Evolutionary conservation across 1,140 invertebrate species (phyloP).

Genomic region (Vanessa atalanta): DNA sequence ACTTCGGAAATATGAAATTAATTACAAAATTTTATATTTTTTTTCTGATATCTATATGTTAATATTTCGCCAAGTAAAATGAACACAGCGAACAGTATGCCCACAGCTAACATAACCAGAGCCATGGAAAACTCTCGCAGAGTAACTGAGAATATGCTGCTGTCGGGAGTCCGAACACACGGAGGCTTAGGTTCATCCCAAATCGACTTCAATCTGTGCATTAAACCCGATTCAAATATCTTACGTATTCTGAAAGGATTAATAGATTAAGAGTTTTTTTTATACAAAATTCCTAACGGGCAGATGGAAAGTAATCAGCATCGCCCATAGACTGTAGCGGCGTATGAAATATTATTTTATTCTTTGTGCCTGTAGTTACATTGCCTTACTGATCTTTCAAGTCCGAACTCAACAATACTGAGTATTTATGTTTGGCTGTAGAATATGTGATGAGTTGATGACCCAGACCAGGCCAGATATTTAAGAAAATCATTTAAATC

Average conservation of each 20-base stretch:
- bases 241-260: conserved; percentile 70
- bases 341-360: too few species aligned
- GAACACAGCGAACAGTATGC: conserved; percentile 62
- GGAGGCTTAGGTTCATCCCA: conserved; percentile 80
- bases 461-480: too few species aligned
- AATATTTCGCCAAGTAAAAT: conserved; percentile 72
- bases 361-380: too few species aligned
- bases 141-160: conserved; percentile 75
- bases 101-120: conserved; percentile 69
- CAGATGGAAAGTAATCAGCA: too few species aligned
- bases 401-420: too few species aligned
- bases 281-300: too few species aligned
- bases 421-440: too few species aligned
- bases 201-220: conserved; percentile 70
- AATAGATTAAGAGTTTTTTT: too few species aligned
- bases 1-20: background rate
- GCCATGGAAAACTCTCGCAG: conserved; percentile 75
- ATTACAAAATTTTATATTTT: conserved; percentile 26
- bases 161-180: conserved; percentile 77
- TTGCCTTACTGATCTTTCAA: too few species aligned
- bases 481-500: too few species aligned
- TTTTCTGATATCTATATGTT: conserved; percentile 30
- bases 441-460: too few species aligned
- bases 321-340: too few species aligned
- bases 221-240: conserved; percentile 77